Evolutionary conservation across 2,797 vertebrate genomes (phyloP), one percentile per base, ranked within the genome.

Genomic region (Harpagifer antarcticus): DNA sequence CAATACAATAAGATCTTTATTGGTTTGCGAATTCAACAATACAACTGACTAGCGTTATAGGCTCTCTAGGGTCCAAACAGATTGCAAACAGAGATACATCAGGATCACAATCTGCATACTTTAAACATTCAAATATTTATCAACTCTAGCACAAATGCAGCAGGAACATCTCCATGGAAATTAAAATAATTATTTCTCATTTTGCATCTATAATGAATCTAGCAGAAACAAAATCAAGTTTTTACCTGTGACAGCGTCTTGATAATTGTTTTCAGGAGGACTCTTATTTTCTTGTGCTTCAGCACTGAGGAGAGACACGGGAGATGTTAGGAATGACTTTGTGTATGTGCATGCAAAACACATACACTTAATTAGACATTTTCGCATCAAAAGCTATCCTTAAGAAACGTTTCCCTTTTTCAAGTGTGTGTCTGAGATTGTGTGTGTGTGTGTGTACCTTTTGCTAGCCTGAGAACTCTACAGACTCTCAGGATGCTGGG

Each of bases 221-320:
- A 19, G 59, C 45, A 58, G 23, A 56, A 60, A 56, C 23, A 54
- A 27, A 10, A 12, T 40, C 2, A 37, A 37, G n/a, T 19, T 12
- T 59, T 59, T 56, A 84, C 74, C 61, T 15, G 49, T 13, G 33
- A 27, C 6, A 75, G 12, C 0, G 59, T 78, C 33, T 68, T 75
- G 3, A 23, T 17, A 0, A 81, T 12, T 0, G 58, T 78, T n/a
- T 33, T 53, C 12, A 74, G 27, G 14, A 75, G 40, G n/a, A 68
- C 9, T 19, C 27, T 11, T 0, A 72, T 61, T 15, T 1, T 81
- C 17, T 60, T 56, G 37, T 44, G 40, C 27, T 60, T 80, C 3
- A 74, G 16, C 43, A 77, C 78, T 84, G 16, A 62, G 62, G 52
- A 62, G 13, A 60, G 56, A 69, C 19, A 71, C 49, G 68, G 12